Base-by-base conservation (phyloP, 2,113 vertebrate species). In the Columba janthina region DNA sequence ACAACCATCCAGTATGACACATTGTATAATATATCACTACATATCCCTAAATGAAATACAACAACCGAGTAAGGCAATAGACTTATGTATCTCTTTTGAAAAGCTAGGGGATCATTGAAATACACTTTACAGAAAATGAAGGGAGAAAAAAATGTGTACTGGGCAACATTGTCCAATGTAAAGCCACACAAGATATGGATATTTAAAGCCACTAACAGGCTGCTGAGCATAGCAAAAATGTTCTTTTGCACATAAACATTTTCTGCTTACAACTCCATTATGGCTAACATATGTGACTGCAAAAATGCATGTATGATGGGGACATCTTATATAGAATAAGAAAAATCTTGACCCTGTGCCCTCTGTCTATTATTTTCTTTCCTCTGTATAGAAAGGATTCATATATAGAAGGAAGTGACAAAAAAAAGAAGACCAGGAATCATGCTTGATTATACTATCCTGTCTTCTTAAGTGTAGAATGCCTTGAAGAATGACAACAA, bases 1-100 rank as follows among this genome's bases (percentile, higher is more conserved):
- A 44, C 48, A 85, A 76, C 9, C 11, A 40, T 31, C 12, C 17
- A 54, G 21, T 69, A 31, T 40, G 14, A 40, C 51, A 16, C 9
- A 9, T 15, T 38, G 7, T n/a, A 56, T 44, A 65, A 12, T 15
- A 73, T 8, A 6, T 48, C 25, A n/a, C 10, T 16, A 1, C 15
- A 15, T 36, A 44, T 80, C 19, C n/a, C 15, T 40, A 56, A 7
- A 31, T 38, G 11, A 80, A 71, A 56, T 16, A 18, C 32, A 67
- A 44, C 12, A 77, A 3, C 4, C 14, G 4, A 88, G 9, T 44
- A 53, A 79, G 42, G 60, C 29, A 62, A 9, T 11, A 50, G 31
- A 22, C 7, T 51, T 72, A 2, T 0, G 0, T 10, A 34, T 48
- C 29, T 76, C 16, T 56, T 26, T 34, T 19, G 12, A 57, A 83